Evolutionary conservation across 2,888 invertebrate genomes (phyloP).

Genomic region (Phengaris alcon): DNA sequence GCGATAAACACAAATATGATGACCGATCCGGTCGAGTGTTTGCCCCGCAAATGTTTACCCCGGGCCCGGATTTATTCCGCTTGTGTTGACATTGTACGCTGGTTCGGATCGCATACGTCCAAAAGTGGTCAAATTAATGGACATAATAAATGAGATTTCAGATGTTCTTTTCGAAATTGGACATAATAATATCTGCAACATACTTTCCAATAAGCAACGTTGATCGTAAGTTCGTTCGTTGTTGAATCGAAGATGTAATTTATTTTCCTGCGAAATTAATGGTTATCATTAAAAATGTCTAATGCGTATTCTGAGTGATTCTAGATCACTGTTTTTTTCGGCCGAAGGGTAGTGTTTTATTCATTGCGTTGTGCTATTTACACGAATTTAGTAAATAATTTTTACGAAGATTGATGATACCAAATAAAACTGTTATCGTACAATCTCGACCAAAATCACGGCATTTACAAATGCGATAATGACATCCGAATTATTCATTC

Average conservation of each 20-base stretch:
- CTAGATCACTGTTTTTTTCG: not conserved
- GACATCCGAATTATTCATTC: constrained; percentile 6
- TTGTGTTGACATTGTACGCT: constrained; percentile 11
- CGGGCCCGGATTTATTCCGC: constrained; percentile 9
- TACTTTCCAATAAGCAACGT: too few species aligned
- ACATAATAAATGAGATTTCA: not conserved
- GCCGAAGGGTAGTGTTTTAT: not conserved
- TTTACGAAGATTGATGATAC: constrained; percentile 10
- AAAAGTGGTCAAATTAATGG: constrained; percentile 22
- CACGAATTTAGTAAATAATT: not conserved
- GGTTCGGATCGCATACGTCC: not conserved
- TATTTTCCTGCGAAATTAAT: too few species aligned
- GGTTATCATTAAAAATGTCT: too few species aligned
- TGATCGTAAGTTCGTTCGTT: too few species aligned
- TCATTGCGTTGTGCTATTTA: not conserved
- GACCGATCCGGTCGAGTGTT: not conserved
- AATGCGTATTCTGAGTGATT: not conserved
- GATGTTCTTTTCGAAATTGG: not conserved
- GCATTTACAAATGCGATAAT: constrained; percentile 13
- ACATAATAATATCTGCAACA: too few species aligned
- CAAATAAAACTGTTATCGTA: not conserved
- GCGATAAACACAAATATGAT: constrained; percentile 22
- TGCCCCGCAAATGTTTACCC: constrained; percentile 20
- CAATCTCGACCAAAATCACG: not conserved
- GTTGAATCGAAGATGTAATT: too few species aligned